Evolutionary conservation across 2,113 vertebrate genomes (phyloP), one percentile per base, ranked within the genome.

Genomic region (Speoplatyrhinus poulsoni): DNA sequence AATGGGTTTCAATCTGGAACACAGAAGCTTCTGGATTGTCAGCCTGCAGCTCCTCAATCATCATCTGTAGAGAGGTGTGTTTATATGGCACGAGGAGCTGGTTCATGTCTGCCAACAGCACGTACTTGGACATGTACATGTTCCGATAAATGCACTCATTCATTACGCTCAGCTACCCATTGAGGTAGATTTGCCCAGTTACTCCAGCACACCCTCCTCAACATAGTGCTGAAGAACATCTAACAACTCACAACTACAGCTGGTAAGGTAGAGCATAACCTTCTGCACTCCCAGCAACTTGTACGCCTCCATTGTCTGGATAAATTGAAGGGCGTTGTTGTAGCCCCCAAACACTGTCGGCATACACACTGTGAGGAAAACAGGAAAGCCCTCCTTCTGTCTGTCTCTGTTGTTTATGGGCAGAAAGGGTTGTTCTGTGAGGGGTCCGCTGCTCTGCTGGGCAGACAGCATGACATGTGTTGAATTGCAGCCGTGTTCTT

Each of bases 31-130:
- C 60, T 6, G 84, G 87, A 26, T 85, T 62, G 66, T 89, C 52
- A 36, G 72, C 12, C 54, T 84, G 74, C 46, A 91, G 83, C 5
- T 74, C 76, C 32, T 12, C 63, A 80, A 89, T 85, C 76, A 86
- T 77, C n/a, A 73, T 46, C 65, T 69, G 88, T 84, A 90, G 89
- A 68, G 83, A 17, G 2, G 32, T 15, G 62, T 85, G 65, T 59
- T 82, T 71, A 64, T 71, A 60, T 41, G 81, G 86, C 53, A 88
- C 75, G 50, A 89, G 82, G 61, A 86, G 82, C 76, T 89, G 86
- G 66, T 88, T 85, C 10, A 81, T 75, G 59, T 91, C 89, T 56
- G 75, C 87, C 46, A 91, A 80, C 60, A 87, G 50, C n/a, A 82
- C 60, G n/a, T 71, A 77, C 66, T 49, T 69, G 10, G 67, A 76